phyloP scores from a whole-genome alignment of 2,888 invertebrate species.

The Sialis lutaria region DNA sequence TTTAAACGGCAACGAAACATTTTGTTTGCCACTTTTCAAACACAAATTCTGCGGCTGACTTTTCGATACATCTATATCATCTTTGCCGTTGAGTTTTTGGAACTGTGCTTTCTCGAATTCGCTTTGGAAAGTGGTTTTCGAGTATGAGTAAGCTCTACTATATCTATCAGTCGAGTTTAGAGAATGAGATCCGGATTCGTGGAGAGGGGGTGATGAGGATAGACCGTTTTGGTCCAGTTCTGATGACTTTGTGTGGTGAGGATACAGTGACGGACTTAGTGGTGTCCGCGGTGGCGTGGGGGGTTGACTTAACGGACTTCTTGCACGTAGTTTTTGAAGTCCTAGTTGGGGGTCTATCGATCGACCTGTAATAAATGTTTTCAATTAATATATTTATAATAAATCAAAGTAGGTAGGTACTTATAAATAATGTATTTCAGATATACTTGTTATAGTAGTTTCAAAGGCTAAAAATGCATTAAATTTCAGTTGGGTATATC shows the following conservation, averaged over 20 bases:
- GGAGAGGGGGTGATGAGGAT: constrained; percentile 3
- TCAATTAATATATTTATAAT: background rate
- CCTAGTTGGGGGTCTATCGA: background rate
- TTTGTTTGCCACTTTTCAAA: background rate
- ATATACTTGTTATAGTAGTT: no score
- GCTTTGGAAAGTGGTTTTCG: constrained; percentile 1
- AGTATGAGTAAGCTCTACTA: background rate
- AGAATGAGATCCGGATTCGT: background rate
- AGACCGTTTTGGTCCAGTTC: constrained; percentile 15
- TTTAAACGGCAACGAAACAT: background rate
- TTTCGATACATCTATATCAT: background rate
- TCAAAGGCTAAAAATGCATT: no score
- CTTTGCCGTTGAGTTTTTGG: background rate
- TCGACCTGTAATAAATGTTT: background rate
- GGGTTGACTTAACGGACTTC: constrained; percentile 25
- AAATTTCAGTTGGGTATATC: no score
- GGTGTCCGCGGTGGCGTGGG: constrained; percentile 32
- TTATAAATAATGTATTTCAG: no score
- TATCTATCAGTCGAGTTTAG: background rate
- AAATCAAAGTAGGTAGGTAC: no score
- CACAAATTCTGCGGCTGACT: background rate
- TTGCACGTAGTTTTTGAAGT: background rate
- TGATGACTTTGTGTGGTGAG: constrained; percentile 12
- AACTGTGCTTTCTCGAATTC: constrained; percentile 3
- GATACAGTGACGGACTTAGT: constrained; percentile 18